A percentile compares a stretch with the other conserved stretches of the same genome.
Conservation (phyloP, 2,797 vertebrate genomes). For the Eleutherodactylus coqui region DNA sequence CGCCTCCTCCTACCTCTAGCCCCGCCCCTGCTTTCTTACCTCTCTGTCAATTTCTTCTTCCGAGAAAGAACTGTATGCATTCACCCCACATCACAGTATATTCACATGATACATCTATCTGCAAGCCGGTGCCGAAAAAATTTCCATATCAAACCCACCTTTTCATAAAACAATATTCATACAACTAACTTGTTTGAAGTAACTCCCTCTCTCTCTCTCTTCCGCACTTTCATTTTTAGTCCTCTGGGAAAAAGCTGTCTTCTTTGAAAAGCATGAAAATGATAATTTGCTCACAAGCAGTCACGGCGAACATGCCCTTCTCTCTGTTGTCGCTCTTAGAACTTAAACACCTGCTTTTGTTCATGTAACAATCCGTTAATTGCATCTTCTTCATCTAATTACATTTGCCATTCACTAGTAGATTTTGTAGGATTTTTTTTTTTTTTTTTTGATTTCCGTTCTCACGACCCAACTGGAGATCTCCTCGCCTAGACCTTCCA, state of each 20-base stretch:
- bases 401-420: neutral
- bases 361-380: conserved; percentile 27
- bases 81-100: neutral
- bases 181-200: neutral
- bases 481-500: neutral
- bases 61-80: neutral
- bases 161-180: neutral
- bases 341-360: conserved; percentile 31
- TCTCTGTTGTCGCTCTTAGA: neutral
- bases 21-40: neutral
- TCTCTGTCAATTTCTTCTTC: neutral
- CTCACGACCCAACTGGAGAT: neutral
- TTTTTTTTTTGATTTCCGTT: neutral
- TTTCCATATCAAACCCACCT: conserved; percentile 5
- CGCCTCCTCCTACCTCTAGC: no score
- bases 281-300: neutral
- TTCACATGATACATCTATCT: neutral
- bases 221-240: neutral
- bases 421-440: neutral
- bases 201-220: no score
- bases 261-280: conserved; percentile 11
- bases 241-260: neutral
- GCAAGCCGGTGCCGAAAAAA: neutral
- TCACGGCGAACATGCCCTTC: neutral
- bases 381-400: conserved; percentile 18